Evolutionary conservation across 2,113 vertebrate genomes (phyloP).

Genomic region (Cariama cristata): DNA sequence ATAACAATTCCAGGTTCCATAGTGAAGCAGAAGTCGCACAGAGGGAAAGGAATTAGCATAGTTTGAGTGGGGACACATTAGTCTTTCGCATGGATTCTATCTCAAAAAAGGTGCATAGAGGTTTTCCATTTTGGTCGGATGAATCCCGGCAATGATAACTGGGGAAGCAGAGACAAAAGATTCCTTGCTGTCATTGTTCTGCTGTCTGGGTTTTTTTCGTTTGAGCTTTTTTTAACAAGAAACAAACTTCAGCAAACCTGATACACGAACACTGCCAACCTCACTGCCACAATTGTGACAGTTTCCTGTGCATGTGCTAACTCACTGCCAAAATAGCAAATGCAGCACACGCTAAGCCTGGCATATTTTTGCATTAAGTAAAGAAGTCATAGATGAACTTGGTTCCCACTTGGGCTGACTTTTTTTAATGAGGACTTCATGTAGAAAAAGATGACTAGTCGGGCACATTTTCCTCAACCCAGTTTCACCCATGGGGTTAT

Average conservation of each 20-base stretch:
- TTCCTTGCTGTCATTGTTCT: background rate
- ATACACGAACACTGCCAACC: background rate
- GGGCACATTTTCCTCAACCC: background rate
- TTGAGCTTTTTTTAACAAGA: background rate
- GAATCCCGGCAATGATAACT: background rate
- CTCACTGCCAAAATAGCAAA: background rate
- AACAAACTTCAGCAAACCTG: background rate
- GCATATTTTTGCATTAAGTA: background rate
- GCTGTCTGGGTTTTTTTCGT: background rate
- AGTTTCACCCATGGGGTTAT: background rate
- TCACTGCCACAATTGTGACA: background rate
- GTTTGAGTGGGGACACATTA: background rate
- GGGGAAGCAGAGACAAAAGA: background rate
- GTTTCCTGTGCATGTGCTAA: background rate
- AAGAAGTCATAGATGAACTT: slow-evolving; percentile 20
- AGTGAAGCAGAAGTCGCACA: background rate
- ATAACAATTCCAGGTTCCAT: background rate
- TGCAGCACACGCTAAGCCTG: background rate
- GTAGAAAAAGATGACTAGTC: background rate
- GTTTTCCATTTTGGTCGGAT: background rate
- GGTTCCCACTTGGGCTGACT: background rate
- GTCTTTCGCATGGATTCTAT: background rate
- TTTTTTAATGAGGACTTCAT: slow-evolving; percentile 38
- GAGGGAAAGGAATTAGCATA: background rate
- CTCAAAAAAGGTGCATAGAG: background rate